Base-by-base conservation (phyloP, 2,888 invertebrate species). In the Apamea crenata region DNA sequence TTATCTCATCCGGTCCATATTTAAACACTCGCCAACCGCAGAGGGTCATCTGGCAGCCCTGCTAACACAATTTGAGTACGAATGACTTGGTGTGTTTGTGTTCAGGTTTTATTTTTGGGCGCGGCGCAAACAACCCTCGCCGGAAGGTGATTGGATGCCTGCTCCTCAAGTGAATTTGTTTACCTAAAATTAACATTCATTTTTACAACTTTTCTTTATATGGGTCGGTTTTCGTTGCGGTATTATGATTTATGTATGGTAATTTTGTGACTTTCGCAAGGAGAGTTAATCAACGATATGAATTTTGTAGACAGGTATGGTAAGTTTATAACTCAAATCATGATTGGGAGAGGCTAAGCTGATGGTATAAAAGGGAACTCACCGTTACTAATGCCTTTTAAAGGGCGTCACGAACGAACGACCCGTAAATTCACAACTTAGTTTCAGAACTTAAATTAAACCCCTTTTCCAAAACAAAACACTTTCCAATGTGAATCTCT, bases 11-110 rank as follows among this genome's bases (percentile, higher is more conserved):
- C 87, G 87, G 85, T 85, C 85, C 32, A 65, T 66, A 73, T 87
- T 84, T 81, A 78, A 84, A 85, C 77, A 78, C 74, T 85, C 65
- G 32, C 75, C 44, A 53, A 78, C 87, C 81, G 50, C 87, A 74
- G 74, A 67, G 59, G 85, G 83, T 86, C 80, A 88, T 85, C 85
- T 87, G 87, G 83, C 87, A 88, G 84, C 87, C 87, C 88, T 87
- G 79, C 81, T 87, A 72, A 87, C 87, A 84, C 85, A 86, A 86
- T 87, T 88, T 77, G 21, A 80, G 80, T 80, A 81, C 77, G 74
- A 84, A 79, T 89, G 78, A 83, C 81, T 86, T 78, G 61, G 78
- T 67, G 68, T 83, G 79, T 86, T 83, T 89, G 81, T 85, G 79
- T 87, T 84, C 59, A 56, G 72, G 81, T 82, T 86, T 87, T 86